These are phyloP conservation scores for Spodoptera exigua DNA, from an alignment of 2,888 invertebrate species.

Conservation along the genomic window DNA sequence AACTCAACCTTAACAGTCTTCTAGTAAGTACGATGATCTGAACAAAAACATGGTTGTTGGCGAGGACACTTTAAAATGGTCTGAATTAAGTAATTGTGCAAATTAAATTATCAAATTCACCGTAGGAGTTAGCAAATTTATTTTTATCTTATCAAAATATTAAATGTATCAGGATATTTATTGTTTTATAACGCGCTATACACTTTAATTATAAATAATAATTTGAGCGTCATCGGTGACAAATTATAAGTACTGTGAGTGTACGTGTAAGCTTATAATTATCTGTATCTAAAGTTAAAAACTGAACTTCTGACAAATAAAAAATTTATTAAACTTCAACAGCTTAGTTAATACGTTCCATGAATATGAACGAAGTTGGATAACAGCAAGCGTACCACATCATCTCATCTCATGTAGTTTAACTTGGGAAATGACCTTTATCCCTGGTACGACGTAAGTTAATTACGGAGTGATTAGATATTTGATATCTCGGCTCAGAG, in stretches of 20 bases:
- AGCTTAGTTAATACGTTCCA: conserved; percentile 11
- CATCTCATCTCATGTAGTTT: conserved; percentile 31
- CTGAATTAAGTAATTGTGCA: no score
- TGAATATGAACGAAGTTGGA: conserved; percentile 28
- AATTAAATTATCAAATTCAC: conserved; percentile 15
- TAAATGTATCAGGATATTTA: conserved; percentile 42
- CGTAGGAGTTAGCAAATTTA: conserved; percentile 20
- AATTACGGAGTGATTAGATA: conserved; percentile 46
- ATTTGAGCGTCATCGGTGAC: conserved; percentile 12
- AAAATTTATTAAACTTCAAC: conserved; percentile 19
- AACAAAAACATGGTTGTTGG: conserved; percentile 43
- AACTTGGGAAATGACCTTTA: conserved; percentile 48
- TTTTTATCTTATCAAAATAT: conserved; percentile 56
- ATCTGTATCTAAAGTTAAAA: neutral
- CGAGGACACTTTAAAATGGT: no score
- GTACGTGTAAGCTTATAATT: no score
- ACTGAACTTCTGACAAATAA: neutral
- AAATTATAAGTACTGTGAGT: no score
- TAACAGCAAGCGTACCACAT: conserved; percentile 16
- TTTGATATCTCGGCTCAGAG: conserved; percentile 49
- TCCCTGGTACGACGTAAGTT: conserved; percentile 34
- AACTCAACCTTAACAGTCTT: no score
- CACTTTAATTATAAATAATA: conserved; percentile 20
- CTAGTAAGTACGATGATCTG: conserved; percentile 10
- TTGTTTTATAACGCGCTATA: conserved; percentile 34